Conservation (phyloP, 2,113 vertebrate species). For the Ranitomeya variabilis region DNA sequence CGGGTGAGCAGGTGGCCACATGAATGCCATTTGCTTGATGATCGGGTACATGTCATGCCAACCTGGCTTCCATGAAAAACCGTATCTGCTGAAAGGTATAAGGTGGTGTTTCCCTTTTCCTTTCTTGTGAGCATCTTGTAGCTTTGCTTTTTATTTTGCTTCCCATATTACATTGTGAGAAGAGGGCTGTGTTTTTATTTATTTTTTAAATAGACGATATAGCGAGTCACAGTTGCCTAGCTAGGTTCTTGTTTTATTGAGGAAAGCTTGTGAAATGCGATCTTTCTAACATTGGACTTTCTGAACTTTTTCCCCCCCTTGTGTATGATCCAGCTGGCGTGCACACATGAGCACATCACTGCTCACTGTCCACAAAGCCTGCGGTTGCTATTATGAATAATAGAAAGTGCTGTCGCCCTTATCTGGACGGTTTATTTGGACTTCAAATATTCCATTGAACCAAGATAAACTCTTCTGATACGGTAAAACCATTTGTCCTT, state of each 20-base stretch:
- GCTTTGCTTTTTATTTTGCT: neutral
- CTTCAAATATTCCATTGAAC: neutral
- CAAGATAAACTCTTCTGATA: neutral
- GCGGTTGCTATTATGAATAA: constrained; percentile 65
- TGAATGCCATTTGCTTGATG: too few species aligned
- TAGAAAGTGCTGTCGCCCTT: constrained; percentile 63
- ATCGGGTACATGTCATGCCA: too few species aligned
- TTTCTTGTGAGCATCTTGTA: too few species aligned
- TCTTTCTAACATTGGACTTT: constrained; percentile 59
- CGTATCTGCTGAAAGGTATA: too few species aligned
- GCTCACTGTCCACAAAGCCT: constrained; percentile 4
- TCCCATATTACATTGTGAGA: neutral
- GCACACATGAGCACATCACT: neutral
- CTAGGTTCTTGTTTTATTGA: constrained; percentile 19
- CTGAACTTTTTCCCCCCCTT: constrained; percentile 64
- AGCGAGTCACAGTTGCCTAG: constrained; percentile 16
- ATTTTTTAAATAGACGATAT: too few species aligned
- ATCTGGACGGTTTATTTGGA: constrained; percentile 61
- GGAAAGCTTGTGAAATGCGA: constrained; percentile 61
- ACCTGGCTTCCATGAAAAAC: too few species aligned
- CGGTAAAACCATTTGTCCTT: neutral
- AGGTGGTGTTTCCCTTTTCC: too few species aligned
- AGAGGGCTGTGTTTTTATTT: neutral
- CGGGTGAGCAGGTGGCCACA: too few species aligned
- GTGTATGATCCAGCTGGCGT: neutral